A percentile compares a stretch with the other conserved stretches of the same genome.
Conservation (phyloP, 2,113 vertebrate species). For the Butastur rufipennis region DNA sequence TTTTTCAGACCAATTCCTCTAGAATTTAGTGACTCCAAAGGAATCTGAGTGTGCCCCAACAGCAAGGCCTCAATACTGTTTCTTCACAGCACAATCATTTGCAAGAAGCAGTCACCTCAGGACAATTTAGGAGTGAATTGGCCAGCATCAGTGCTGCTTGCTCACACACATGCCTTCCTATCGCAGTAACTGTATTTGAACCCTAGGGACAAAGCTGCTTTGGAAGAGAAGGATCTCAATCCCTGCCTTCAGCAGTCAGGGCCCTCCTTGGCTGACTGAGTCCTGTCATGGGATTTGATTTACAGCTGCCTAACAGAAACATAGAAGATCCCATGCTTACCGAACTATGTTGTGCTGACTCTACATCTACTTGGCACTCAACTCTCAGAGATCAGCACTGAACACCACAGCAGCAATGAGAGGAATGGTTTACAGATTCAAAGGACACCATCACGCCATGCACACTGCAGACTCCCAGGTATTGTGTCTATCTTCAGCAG, state of each 20-base stretch:
- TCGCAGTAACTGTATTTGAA: accelerated
- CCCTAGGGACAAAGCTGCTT: background rate
- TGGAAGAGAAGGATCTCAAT: background rate
- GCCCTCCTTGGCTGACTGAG: background rate
- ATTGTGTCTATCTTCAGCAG: background rate
- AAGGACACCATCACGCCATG: background rate
- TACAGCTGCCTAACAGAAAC: background rate
- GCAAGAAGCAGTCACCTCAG: background rate
- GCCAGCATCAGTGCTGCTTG: background rate
- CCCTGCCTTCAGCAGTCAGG: background rate
- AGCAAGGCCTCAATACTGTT: background rate
- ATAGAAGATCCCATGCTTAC: accelerated
- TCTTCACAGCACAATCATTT: background rate
- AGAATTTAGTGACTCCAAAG: background rate
- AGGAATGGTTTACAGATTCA: background rate
- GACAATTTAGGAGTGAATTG: background rate
- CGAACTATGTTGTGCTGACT: background rate
- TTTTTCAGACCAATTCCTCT: background rate
- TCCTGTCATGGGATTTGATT: background rate
- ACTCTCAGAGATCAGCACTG: background rate
- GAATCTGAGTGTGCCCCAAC: background rate
- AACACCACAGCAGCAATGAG: background rate
- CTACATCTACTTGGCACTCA: background rate
- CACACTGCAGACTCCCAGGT: background rate
- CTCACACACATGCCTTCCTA: background rate